These are phyloP conservation scores for Suncus etruscus DNA, from an alignment of 2,113 vertebrate species.

Conservation along the genomic window DNA sequence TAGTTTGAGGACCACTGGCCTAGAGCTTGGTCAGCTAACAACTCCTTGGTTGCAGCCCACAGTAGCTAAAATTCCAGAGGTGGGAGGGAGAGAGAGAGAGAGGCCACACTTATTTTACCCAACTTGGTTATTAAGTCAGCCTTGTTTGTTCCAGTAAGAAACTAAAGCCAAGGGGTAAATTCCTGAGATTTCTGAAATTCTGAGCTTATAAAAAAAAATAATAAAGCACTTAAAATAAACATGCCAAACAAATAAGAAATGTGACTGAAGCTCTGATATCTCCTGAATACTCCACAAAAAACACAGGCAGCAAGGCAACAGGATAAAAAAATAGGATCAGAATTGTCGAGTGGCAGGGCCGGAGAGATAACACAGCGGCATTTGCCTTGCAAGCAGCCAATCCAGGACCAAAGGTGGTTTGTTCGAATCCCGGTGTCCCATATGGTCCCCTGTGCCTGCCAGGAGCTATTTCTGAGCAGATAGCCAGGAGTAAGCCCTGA, in stretches of 20 bases:
- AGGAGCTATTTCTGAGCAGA: too few relatives aligned
- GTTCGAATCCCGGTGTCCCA: too few relatives aligned
- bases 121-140: conserved; percentile 70
- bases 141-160: conserved; percentile 72
- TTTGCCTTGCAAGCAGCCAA: too few relatives aligned
- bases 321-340: conserved; percentile 16
- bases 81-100: not conserved
- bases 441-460: too few relatives aligned
- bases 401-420: too few relatives aligned
- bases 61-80: not conserved
- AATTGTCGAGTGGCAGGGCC: conserved; percentile 58
- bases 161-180: conserved; percentile 75
- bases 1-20: too few relatives aligned
- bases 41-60: not conserved
- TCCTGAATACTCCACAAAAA: conserved; percentile 13
- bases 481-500: too few relatives aligned
- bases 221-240: conserved; percentile 55
- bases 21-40: fast-evolving
- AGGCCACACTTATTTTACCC: conserved; percentile 23
- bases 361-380: too few relatives aligned
- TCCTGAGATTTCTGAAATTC: conserved; percentile 58
- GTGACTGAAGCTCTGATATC: conserved; percentile 38
- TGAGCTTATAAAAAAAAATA: conserved; percentile 69
- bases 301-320: not conserved
- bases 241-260: conserved; percentile 68